Conservation (phyloP, 2,888 invertebrate species). For the Lagria hirta region DNA sequence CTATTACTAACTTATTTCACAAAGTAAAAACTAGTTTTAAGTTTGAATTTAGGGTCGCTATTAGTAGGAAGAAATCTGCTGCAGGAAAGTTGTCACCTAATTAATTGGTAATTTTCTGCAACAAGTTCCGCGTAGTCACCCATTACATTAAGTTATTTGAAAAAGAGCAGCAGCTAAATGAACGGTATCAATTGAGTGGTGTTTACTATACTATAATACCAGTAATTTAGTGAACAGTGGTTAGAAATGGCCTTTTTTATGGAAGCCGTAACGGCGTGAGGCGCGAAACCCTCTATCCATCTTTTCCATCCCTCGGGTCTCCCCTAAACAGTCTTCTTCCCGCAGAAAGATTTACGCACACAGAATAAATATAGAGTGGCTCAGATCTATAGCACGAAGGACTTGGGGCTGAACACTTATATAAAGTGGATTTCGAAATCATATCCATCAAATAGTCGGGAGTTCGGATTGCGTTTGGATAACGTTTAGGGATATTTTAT, state of each 20-base stretch:
- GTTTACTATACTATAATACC: constrained; percentile 49
- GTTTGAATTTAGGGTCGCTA: too few relatives aligned
- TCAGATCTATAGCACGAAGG: constrained; percentile 30
- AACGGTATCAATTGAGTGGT: constrained; percentile 50
- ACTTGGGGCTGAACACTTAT: constrained; percentile 44
- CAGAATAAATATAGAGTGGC: constrained; percentile 42
- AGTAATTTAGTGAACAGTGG: constrained; percentile 42
- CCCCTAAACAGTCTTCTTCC: constrained; percentile 38
- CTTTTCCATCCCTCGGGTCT: constrained; percentile 40
- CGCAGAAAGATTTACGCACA: constrained; percentile 47
- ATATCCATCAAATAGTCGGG: constrained; percentile 44
- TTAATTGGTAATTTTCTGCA: constrained; percentile 21
- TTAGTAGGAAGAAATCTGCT: too few relatives aligned
- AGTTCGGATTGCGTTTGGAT: constrained; percentile 10
- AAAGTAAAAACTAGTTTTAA: too few relatives aligned
- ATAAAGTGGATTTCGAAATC: constrained; percentile 53
- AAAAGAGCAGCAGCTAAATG: constrained; percentile 24
- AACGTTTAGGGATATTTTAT: too few relatives aligned
- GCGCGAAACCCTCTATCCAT: constrained; percentile 45
- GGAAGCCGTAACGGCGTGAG: constrained; percentile 37
- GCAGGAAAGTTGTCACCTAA: too few relatives aligned
- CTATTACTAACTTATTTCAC: too few relatives aligned
- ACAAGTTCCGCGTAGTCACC: constrained; percentile 17
- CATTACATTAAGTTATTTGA: constrained; percentile 2
- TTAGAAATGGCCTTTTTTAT: constrained; percentile 43